A percentile compares a stretch with the other conserved stretches of the same genome.
These are phyloP conservation scores for Pocillopora meandrina DNA, from an alignment of 92 coral and sea anemone genomes.

Conservation along the genomic window DNA sequence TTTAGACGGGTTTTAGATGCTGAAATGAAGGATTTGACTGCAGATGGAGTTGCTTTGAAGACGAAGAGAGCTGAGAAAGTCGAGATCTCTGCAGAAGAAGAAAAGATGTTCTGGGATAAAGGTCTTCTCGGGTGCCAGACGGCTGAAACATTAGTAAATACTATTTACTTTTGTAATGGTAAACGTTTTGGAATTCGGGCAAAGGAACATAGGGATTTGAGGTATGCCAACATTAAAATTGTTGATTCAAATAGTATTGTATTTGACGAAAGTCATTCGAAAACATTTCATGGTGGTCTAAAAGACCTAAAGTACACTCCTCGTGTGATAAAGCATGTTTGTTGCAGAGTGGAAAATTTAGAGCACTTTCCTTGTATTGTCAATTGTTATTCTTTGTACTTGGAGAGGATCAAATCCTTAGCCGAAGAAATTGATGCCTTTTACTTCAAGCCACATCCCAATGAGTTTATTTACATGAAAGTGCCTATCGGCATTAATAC, in stretches of 20 bases:
- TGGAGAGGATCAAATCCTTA: constrained; percentile 48
- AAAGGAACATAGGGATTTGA: no score
- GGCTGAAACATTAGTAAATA: no score
- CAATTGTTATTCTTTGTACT: constrained; percentile 46
- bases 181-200: no score
- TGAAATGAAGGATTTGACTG: constrained; percentile 22
- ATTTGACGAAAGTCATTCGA: constrained; percentile 60
- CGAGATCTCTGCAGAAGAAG: no score
- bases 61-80: constrained; percentile 2
- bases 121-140: no score
- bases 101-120: no score
- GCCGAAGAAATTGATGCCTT: constrained; percentile 51
- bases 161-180: no score
- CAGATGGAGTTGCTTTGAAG: constrained; percentile 14
- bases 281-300: constrained; percentile 64
- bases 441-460: constrained; percentile 58
- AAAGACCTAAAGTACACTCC: constrained; percentile 63
- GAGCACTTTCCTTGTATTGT: constrained; percentile 53
- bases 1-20: constrained; percentile 23
- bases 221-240: no score
- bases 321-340: constrained; percentile 61
- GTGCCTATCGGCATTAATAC: constrained; percentile 47
- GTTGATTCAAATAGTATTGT: constrained; percentile 28
- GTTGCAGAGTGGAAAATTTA: constrained; percentile 53
- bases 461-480: constrained; percentile 25